Conservation (phyloP, 2,113 vertebrate genomes). For the Macheiramphus alcinus region DNA sequence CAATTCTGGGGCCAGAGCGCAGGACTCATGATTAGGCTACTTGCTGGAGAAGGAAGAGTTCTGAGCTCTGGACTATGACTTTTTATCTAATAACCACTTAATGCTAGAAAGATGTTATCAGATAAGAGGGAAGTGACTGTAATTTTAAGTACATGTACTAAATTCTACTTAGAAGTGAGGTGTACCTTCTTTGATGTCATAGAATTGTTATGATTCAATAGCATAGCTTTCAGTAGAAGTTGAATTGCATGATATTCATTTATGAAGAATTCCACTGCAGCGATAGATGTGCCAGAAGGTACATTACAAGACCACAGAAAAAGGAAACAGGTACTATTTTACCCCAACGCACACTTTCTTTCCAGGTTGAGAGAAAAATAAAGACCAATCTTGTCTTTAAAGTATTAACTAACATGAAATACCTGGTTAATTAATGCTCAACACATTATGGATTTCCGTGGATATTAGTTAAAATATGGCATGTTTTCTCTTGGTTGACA, state of each 20-base stretch:
- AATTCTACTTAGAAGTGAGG: neutral
- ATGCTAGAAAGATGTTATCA: neutral
- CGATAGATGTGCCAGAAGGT: neutral
- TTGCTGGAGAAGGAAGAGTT: neutral
- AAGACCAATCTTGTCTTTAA: neutral
- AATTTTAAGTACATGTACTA: neutral
- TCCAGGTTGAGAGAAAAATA: neutral
- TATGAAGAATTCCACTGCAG: neutral
- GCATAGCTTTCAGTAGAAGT: neutral
- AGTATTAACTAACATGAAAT: neutral
- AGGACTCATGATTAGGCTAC: neutral
- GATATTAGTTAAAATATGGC: neutral
- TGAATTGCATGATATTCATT: neutral
- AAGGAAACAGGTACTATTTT: neutral
- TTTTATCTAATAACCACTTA: neutral
- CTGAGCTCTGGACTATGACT: neutral
- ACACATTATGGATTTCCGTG: neutral
- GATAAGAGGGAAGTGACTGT: neutral
- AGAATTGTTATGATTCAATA: neutral
- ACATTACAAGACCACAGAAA: neutral
- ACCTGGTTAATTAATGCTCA: neutral
- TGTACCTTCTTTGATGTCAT: neutral
- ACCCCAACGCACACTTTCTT: neutral
- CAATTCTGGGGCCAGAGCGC: neutral
- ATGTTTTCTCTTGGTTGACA: neutral